Evolutionary conservation across 2,113 vertebrate species (phyloP).

Genomic region (Bolborhynchus lineola): DNA sequence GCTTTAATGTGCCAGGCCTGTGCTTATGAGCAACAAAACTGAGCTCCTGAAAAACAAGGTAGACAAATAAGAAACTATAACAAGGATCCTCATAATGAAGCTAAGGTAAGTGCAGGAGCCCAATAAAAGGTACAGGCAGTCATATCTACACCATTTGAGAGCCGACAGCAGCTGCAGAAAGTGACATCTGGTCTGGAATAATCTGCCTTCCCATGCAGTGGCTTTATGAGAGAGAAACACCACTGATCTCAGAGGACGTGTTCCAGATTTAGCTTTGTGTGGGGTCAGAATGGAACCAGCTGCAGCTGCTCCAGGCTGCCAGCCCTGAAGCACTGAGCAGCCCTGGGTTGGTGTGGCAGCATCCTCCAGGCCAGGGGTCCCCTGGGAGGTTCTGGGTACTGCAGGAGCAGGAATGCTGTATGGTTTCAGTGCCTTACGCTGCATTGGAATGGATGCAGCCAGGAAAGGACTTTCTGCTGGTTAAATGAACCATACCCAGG

Average conservation of each 20-base stretch:
- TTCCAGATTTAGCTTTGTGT: constrained; percentile 34
- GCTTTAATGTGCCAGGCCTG: background rate
- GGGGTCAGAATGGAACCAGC: background rate
- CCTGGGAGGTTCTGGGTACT: fast-evolving
- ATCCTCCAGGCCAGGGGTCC: fast-evolving
- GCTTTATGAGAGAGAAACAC: background rate
- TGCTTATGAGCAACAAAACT: background rate
- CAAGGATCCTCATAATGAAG: background rate
- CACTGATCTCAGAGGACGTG: background rate
- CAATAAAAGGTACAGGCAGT: background rate
- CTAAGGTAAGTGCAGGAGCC: background rate
- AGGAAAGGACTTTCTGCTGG: background rate
- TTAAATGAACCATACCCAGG: background rate
- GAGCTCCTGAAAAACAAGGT: background rate
- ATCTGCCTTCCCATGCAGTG: background rate
- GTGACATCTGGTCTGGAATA: constrained; percentile 46
- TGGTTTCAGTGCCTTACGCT: fast-evolving
- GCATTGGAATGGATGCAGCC: background rate
- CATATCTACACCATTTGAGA: fast-evolving
- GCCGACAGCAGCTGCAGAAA: background rate
- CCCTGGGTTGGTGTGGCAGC: fast-evolving
- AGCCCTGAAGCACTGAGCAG: fast-evolving
- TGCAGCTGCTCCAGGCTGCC: background rate
- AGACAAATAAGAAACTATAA: background rate
- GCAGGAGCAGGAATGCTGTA: fast-evolving